Percentiles rank a stretch among this genome's conserved stretches.
Evolutionary conservation across 2,888 invertebrate species (phyloP).

Genomic region (Cacoxenus indagator): DNA sequence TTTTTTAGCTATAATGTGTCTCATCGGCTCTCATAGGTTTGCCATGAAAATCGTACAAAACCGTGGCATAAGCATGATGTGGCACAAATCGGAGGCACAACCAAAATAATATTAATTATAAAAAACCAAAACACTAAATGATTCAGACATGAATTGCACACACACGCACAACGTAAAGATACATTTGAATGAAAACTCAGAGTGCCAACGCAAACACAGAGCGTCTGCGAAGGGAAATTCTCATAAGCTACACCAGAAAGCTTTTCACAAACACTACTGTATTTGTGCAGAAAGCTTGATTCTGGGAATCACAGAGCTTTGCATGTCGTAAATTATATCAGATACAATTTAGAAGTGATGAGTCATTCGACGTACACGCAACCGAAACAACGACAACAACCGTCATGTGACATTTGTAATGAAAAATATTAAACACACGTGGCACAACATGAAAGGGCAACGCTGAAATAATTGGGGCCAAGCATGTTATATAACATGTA

Average conservation of each 20-base stretch:
- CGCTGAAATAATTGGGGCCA: background rate
- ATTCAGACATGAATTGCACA: no score
- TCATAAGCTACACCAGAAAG: conserved; percentile 16
- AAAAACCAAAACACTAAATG: conserved; percentile 37
- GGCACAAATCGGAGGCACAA: no score
- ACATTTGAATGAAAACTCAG: no score
- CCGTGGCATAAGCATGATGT: no score
- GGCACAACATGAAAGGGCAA: background rate
- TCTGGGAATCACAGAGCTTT: conserved; percentile 42
- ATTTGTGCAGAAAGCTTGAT: conserved; percentile 43
- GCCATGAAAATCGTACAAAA: no score
- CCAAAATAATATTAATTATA: conserved; percentile 17
- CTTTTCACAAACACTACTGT: conserved; percentile 7
- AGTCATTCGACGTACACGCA: conserved; percentile 48
- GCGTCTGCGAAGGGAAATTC: conserved; percentile 1
- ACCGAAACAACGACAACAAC: conserved; percentile 17
- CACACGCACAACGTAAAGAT: no score
- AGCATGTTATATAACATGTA: no score
- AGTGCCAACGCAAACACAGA: background rate
- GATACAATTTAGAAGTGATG: conserved; percentile 42
- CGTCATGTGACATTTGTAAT: conserved; percentile 49
- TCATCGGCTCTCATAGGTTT: no score
- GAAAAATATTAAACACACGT: background rate
- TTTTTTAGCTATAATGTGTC: no score
- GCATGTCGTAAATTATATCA: conserved; percentile 24